Evolutionary conservation across 2,888 invertebrate genomes (phyloP).

Genomic region (Stenodera caucasica): DNA sequence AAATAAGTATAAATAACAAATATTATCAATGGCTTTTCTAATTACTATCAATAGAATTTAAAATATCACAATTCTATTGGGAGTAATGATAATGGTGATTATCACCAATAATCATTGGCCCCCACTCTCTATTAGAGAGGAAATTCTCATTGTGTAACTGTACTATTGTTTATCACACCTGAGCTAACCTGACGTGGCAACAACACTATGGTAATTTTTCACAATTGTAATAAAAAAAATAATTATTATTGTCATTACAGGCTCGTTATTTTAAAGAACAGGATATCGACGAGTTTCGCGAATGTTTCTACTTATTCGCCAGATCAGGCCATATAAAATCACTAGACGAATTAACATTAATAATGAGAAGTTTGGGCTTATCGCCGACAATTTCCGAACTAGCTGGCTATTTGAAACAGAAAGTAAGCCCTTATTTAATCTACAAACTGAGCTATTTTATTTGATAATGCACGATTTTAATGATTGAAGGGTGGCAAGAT

Average conservation of each 20-base stretch:
- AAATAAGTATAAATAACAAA: too few species aligned
- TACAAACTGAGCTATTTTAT: not conserved
- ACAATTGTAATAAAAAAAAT: not conserved
- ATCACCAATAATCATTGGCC: too few species aligned
- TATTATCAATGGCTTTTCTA: too few species aligned
- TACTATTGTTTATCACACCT: constrained; percentile 25
- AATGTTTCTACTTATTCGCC: constrained; percentile 95
- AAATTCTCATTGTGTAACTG: constrained; percentile 25
- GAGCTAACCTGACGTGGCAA: constrained; percentile 31
- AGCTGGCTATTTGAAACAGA: constrained; percentile 77
- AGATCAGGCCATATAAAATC: constrained; percentile 85
- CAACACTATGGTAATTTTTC: constrained; percentile 32
- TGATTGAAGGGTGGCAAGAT: constrained; percentile 75
- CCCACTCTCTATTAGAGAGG: not conserved
- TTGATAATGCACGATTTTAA: constrained; percentile 1
- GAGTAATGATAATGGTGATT: too few species aligned
- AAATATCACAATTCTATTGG: too few species aligned
- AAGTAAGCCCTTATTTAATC: constrained; percentile 41
- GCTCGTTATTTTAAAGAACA: constrained; percentile 93
- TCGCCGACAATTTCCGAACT: constrained; percentile 93
- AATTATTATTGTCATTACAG: too few species aligned
- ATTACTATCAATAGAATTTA: too few species aligned
- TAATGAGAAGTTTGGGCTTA: constrained; percentile 92
- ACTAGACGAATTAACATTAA: constrained; percentile 86
- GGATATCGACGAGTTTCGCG: constrained; percentile 95